Evolutionary conservation across 2,888 invertebrate species (phyloP).

Genomic region (Acleris emargana): DNA sequence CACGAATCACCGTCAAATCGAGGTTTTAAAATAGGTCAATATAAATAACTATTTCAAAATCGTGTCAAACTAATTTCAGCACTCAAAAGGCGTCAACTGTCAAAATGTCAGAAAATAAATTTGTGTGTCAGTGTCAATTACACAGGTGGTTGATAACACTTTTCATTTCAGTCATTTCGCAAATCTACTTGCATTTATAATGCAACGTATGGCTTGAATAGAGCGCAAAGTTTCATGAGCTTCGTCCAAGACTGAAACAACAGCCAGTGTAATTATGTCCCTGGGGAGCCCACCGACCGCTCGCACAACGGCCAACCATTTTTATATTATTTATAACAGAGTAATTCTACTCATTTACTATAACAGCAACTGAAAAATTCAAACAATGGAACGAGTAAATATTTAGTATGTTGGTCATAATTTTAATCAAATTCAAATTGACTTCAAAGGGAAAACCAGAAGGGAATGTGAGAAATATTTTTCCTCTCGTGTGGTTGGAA

Average conservation of each 20-base stretch:
- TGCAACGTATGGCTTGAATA: slow-evolving; percentile 8
- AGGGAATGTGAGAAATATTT: slow-evolving; percentile 27
- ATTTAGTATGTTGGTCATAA: background rate
- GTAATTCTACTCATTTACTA: slow-evolving; percentile 13
- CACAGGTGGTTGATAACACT: background rate
- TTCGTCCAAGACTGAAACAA: slow-evolving; percentile 16
- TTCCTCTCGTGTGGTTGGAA: slow-evolving; percentile 14
- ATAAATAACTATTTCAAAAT: no score
- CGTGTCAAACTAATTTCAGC: no score
- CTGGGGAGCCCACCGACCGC: slow-evolving; percentile 3
- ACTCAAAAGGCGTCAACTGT: no score
- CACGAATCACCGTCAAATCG: no score
- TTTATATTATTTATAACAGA: slow-evolving; percentile 28
- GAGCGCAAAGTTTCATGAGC: slow-evolving; percentile 16
- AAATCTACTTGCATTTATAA: slow-evolving; percentile 8
- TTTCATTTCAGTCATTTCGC: background rate
- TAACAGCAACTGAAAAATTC: slow-evolving; percentile 1
- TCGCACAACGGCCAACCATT: slow-evolving; percentile 15
- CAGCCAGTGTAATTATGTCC: slow-evolving; percentile 15
- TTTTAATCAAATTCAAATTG: slow-evolving; percentile 17
- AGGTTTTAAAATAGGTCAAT: no score
- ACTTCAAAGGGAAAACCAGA: slow-evolving; percentile 3
- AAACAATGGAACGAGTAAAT: background rate
- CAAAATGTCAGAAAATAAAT: no score
- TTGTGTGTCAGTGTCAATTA: no score